These are phyloP conservation scores for Petrocephalus zakoni DNA, from an alignment of 2,113 vertebrate genomes.

Conservation along the genomic window DNA sequence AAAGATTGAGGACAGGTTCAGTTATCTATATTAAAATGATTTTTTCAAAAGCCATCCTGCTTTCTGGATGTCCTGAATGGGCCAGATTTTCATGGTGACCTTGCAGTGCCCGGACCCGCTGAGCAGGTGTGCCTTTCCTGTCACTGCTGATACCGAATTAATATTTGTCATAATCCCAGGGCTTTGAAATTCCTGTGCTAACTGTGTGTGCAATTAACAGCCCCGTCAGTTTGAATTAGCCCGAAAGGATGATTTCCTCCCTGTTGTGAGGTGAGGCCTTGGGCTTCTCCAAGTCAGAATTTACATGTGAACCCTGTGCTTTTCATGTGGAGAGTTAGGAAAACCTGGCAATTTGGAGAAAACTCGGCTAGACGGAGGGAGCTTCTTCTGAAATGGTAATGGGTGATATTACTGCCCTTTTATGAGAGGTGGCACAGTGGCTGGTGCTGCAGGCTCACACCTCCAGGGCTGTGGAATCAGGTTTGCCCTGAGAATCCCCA, in stretches of 20 bases:
- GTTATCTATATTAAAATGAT: background rate
- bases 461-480: background rate
- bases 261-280: background rate
- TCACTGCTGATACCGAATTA: background rate
- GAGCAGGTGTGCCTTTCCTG: background rate
- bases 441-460: background rate
- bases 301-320: background rate
- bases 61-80: background rate
- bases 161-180: background rate
- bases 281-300: background rate
- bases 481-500: no score
- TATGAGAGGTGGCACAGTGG: background rate
- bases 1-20: background rate
- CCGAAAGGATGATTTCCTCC: background rate
- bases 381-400: background rate
- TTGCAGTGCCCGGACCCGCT: background rate
- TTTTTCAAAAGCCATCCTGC: background rate
- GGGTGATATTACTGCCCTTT: background rate
- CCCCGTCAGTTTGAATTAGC: background rate
- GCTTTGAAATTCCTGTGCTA: background rate
- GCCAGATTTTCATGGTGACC: background rate
- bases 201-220: background rate
- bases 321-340: background rate
- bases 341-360: background rate
- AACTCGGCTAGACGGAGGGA: background rate